Evolutionary conservation across 1,140 invertebrate genomes (phyloP).

Genomic region (Drosophila bocki): DNA sequence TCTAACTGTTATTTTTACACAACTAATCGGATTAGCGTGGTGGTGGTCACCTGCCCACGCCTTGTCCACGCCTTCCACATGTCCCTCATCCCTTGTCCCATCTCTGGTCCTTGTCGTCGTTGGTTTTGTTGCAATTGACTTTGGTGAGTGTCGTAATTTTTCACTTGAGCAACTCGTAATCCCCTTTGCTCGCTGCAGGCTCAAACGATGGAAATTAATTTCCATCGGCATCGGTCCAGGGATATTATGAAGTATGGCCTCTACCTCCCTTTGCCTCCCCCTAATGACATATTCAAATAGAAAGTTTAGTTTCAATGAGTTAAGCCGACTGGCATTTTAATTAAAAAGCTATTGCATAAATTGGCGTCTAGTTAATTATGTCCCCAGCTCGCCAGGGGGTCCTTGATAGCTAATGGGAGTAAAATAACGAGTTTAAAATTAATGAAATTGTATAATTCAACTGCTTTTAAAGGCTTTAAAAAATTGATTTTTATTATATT

Average conservation of each 20-base stretch:
- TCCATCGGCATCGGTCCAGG: conserved; percentile 9
- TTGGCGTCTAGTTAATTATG: conserved; percentile 14
- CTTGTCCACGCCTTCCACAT: conserved; percentile 1
- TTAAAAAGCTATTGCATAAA: conserved; percentile 59
- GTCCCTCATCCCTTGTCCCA: neutral
- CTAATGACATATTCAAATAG: conserved; percentile 43
- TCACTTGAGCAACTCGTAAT: conserved; percentile 52
- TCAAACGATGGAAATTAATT: conserved; percentile 30
- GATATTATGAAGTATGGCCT: conserved; percentile 16
- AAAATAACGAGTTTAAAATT: neutral
- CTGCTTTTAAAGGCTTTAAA: too few species aligned
- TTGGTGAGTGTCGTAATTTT: conserved; percentile 45
- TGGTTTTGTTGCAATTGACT: conserved; percentile 54
- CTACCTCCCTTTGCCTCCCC: neutral
- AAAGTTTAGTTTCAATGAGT: conserved; percentile 42
- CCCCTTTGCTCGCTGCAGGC: conserved; percentile 8
- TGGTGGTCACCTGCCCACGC: conserved; percentile 5
- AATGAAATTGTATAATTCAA: neutral
- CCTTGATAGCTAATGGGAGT: neutral
- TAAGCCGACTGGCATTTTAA: conserved; percentile 51
- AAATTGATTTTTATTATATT: neutral
- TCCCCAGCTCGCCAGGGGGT: neutral
- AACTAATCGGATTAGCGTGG: conserved; percentile 65
- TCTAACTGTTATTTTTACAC: conserved; percentile 62
- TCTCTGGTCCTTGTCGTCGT: neutral